These are phyloP conservation scores for Gryllus bimaculatus DNA, from an alignment of 1,140 invertebrate species.

Conservation along the genomic window DNA sequence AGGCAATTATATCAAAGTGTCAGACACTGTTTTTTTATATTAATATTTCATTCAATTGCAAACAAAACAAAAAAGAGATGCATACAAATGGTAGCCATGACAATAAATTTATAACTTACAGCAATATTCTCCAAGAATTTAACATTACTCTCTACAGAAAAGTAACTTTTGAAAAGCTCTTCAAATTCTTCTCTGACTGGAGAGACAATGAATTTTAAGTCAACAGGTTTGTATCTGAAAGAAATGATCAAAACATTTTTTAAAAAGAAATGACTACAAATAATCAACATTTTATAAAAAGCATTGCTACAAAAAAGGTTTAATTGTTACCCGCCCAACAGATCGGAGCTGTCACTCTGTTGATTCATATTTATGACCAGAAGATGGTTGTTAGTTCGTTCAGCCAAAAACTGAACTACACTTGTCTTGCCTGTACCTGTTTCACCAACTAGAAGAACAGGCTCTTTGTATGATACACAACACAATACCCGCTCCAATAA, in stretches of 20 bases:
- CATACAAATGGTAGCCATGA: too few species aligned
- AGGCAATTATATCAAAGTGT: too few species aligned
- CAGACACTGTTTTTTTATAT: too few species aligned
- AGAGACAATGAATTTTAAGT: conserved; percentile 71
- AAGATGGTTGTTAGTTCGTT: conserved; percentile 70
- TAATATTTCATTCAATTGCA: too few species aligned
- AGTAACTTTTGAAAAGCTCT: conserved; percentile 66
- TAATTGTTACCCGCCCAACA: conserved; percentile 70
- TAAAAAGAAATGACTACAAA: conserved; percentile 7
- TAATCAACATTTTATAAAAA: background rate
- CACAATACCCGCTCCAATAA: conserved; percentile 80
- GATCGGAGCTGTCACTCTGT: conserved; percentile 92
- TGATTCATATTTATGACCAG: conserved; percentile 99
- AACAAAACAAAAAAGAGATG: too few species aligned
- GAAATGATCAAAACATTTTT: conserved; percentile 18
- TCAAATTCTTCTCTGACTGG: conserved; percentile 83
- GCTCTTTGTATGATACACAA: conserved; percentile 74
- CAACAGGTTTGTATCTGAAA: conserved; percentile 82
- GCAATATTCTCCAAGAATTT: conserved; percentile 76
- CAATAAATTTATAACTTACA: too few species aligned
- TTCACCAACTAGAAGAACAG: conserved; percentile 92
- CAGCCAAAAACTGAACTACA: conserved; percentile 86
- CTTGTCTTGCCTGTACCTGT: conserved; percentile 98
- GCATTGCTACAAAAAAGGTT: background rate
- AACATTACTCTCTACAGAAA: conserved; percentile 68